Base-by-base conservation (phyloP, 92 coral and sea anemone genomes). In the Phenganax stokvisi region DNA sequence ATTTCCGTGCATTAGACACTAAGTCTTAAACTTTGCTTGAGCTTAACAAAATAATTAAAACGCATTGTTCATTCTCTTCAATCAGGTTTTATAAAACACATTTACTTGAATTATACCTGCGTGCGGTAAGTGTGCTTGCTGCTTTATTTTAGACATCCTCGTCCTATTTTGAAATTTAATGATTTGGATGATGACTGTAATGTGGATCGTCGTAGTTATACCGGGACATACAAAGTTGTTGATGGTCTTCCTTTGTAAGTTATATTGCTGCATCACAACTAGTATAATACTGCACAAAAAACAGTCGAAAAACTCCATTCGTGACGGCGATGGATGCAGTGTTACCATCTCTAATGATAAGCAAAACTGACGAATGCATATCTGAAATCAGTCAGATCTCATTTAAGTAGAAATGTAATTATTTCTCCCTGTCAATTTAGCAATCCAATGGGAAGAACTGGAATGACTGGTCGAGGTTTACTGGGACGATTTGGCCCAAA, bases 371-470 rank as follows among this genome's bases (percentile, higher is more conserved):
- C 76, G 65, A 59, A 12, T 20, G 16, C 25, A 1, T 13, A 13
- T 59, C 3, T 20, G 25, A 59, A 59, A 20, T 59, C 59, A 1
- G 10, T 28, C 12, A 25, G n/a, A 29, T 15, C n/a, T 51, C 29
- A 20, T 30, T 47, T 25, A 44, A 16, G 51, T 52, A 37, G 47
- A 37, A 37, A 37, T 13, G 16, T n/a, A 10, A 47, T 11, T 56
- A 15, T 25, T 12, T 61, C 25, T 9, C 29, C 11, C 6, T 29
- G 52, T 67, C 27, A n/a, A 83, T 81, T 1, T 74, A 93, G 98
- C 51, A 93, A 93, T 82, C 98, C 98, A 52, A 93, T 93, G 98
- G 98, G 98, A 28, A 87, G 98, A 68, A 93, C 98, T 51, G 98
- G 98, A 61, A 79, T 93, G 83, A 73, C 77, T 51, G 98, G 97